Percentiles rank a stretch among this genome's conserved stretches.
Evolutionary conservation across 2,113 vertebrate species (phyloP).

Genomic region (Ascaphus truei): DNA sequence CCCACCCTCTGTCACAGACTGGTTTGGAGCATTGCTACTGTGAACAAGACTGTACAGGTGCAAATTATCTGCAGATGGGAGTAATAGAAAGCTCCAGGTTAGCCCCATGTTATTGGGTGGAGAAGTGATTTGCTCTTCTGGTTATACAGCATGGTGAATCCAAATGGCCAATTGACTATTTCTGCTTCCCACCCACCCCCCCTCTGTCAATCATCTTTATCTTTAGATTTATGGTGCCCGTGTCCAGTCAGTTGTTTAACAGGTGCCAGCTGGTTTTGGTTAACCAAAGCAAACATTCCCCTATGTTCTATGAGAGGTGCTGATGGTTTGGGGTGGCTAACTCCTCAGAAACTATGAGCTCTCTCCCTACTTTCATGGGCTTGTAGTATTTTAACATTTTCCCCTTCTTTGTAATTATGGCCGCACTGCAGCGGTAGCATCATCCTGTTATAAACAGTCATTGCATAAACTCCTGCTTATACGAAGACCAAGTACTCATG

Average conservation of each 20-base stretch:
- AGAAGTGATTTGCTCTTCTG: slow-evolving; percentile 46
- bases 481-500: too few relatives aligned
- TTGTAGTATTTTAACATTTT: slow-evolving; percentile 36
- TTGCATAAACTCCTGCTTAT: too few relatives aligned
- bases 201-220: not conserved
- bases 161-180: slow-evolving; percentile 35
- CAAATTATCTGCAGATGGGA: slow-evolving; percentile 48
- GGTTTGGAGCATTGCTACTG: slow-evolving; percentile 45
- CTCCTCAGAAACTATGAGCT: slow-evolving; percentile 2
- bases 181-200: slow-evolving; percentile 18
- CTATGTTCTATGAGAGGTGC: slow-evolving; percentile 23
- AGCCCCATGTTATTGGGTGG: slow-evolving; percentile 38
- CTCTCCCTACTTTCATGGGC: slow-evolving; percentile 40
- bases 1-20: slow-evolving; percentile 55
- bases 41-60: slow-evolving; percentile 64
- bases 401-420: too few relatives aligned
- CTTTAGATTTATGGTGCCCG: slow-evolving; percentile 36
- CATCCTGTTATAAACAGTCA: too few relatives aligned
- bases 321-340: slow-evolving; percentile 43
- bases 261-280: slow-evolving; percentile 42
- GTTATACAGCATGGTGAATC: slow-evolving; percentile 31
- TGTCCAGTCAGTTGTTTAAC: slow-evolving; percentile 43
- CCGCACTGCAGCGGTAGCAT: too few relatives aligned
- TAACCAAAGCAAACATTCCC: slow-evolving; percentile 42
- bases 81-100: slow-evolving; percentile 39